Percentiles rank a stretch among this genome's conserved stretches.
Conservation (phyloP, 1,140 invertebrate genomes). For the Lordiphosa stackelbergi region DNA sequence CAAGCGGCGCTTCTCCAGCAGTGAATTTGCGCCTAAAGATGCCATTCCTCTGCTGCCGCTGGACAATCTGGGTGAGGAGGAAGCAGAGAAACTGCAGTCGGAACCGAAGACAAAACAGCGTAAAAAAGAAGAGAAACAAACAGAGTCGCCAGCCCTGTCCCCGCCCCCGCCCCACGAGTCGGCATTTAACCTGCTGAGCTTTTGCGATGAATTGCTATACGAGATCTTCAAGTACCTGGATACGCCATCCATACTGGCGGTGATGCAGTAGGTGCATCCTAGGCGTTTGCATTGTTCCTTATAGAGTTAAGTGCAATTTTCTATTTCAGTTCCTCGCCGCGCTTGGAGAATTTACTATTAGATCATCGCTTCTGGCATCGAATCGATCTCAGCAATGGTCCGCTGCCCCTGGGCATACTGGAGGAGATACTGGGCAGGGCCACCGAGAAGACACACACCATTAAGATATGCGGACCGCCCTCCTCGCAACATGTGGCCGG, state of each 20-base stretch:
- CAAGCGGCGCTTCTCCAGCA: slow-evolving; percentile 55
- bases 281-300: background rate
- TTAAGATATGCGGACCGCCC: slow-evolving; percentile 77
- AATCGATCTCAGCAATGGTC: slow-evolving; percentile 77
- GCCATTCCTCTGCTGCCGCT: slow-evolving; percentile 6
- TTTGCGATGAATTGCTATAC: slow-evolving; percentile 79
- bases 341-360: slow-evolving; percentile 77
- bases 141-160: slow-evolving; percentile 2
- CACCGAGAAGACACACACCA: slow-evolving; percentile 76
- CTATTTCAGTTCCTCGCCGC: slow-evolving; percentile 77
- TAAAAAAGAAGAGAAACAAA: slow-evolving; percentile 26
- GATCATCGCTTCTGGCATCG: slow-evolving; percentile 79
- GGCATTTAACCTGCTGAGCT: slow-evolving; percentile 37
- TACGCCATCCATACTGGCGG: slow-evolving; percentile 77
- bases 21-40: slow-evolving; percentile 18
- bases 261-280: slow-evolving; percentile 77
- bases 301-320: background rate
- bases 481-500: slow-evolving; percentile 60
- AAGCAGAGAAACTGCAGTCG: slow-evolving; percentile 4
- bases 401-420: slow-evolving; percentile 76
- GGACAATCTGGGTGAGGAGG: slow-evolving; percentile 1
- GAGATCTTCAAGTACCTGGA: slow-evolving; percentile 79
- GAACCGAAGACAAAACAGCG: slow-evolving; percentile 47
- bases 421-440: slow-evolving; percentile 77
- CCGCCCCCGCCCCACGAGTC: background rate